Base-by-base conservation (phyloP, 1,140 invertebrate genomes). In the Olivierus martensii region DNA sequence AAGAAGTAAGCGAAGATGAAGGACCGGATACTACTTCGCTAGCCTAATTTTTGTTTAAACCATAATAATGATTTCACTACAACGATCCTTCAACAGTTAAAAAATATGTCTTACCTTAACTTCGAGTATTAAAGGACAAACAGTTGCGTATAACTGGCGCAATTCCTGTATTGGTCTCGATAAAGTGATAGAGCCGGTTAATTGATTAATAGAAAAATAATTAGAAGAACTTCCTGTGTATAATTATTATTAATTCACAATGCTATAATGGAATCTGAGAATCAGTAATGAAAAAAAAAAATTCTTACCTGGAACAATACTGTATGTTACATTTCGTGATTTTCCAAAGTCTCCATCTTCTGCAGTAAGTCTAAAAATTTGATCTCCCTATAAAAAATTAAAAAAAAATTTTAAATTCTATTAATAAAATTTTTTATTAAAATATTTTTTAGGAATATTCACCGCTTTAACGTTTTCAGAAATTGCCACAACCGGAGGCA, bases 261-360 rank as follows among this genome's bases (percentile, higher is more conserved):
- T 9, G 28, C 22, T 28, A 28, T 28, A 28, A 28, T n/a, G n/a
- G n/a, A n/a, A n/a, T n/a, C n/a, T n/a, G n/a, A n/a, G n/a, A n/a
- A n/a, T 48, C 4, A 48, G 28, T 48, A 15, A 15, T n/a, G 15
- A 22, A 18, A 37, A n/a, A 21, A 87, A 86, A 14, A 83, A 82
- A 66, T 86, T 85, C 49, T 78, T 79, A 66, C 87, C 83, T 1
- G 84, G 81, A 17, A 87, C 79, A 46, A 90, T 71, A 11, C 83
- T 83, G 61, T 89, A 91, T 65, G 81, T 78, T 39, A 90, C 79
- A 60, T 82, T 79, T 42, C 86, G 75, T 3, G 85, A 84, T 39
- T 80, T 80, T 1, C 84, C 85, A 65, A 82, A 83, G 65, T 91
- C 87, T 3, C 87, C 87, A 66, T 92, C 87, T 67, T 87, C 81